These are phyloP conservation scores for Danaus melanippus DNA, from an alignment of 1,140 invertebrate species.

Conservation along the genomic window DNA sequence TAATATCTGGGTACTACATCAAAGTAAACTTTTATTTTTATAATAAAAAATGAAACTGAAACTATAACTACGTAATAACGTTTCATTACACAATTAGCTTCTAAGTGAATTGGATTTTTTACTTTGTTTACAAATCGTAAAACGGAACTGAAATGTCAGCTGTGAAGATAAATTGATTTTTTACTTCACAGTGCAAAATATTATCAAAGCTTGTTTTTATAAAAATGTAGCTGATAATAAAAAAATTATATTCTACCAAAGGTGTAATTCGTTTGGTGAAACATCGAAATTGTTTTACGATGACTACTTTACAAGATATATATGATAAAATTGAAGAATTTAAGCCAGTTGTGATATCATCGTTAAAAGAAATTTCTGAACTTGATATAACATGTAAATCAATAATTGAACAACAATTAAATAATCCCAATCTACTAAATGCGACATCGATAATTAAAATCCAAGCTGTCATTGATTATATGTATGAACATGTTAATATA, in stretches of 20 bases:
- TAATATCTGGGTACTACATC: neutral
- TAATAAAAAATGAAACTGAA: too few relatives aligned
- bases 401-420: constrained; percentile 35
- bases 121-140: neutral
- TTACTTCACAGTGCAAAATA: too few relatives aligned
- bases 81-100: neutral
- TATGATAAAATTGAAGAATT: constrained; percentile 35
- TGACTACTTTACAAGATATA: constrained; percentile 24
- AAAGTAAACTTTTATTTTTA: too few relatives aligned
- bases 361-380: constrained; percentile 42
- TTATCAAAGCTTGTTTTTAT: too few relatives aligned
- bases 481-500: constrained; percentile 87
- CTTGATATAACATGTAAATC: constrained; percentile 40
- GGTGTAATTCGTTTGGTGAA: too few relatives aligned
- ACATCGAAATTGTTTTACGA: constrained; percentile 6
- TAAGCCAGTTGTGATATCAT: constrained; percentile 27
- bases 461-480: constrained; percentile 78
- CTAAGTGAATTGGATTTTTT: neutral
- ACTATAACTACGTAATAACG: neutral
- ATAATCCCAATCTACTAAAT: constrained; percentile 24
- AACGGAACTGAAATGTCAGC: neutral
- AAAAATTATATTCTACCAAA: neutral
- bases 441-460: constrained; percentile 35
- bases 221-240: neutral
- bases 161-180: too few relatives aligned